Conservation (phyloP, 2,113 vertebrate species). For the Tylochromis polylepis region DNA sequence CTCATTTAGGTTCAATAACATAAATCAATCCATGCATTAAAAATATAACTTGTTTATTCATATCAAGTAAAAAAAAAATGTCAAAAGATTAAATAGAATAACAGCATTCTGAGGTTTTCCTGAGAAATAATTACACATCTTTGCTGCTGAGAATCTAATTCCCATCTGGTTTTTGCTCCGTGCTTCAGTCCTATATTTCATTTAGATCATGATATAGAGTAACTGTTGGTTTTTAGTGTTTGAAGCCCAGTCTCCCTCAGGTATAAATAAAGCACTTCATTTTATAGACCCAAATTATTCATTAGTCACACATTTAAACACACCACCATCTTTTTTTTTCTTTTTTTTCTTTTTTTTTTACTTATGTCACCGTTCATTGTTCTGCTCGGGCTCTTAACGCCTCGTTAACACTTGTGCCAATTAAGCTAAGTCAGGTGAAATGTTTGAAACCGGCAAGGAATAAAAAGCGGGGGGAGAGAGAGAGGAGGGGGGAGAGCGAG, state of each 20-base stretch:
- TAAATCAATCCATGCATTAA: background rate
- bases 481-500: background rate
- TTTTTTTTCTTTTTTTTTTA: background rate
- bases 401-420: slow-evolving; percentile 39
- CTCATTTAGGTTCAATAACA: background rate
- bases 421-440: slow-evolving; percentile 27
- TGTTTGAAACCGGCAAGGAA: background rate
- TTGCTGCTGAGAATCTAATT: background rate
- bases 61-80: background rate
- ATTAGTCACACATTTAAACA: slow-evolving; percentile 23
- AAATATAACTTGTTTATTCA: background rate
- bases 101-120: background rate
- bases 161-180: background rate
- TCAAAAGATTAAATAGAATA: background rate
- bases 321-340: background rate
- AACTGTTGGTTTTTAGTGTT: background rate
- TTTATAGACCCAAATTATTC: slow-evolving; percentile 21
- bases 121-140: background rate
- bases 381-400: slow-evolving; percentile 14
- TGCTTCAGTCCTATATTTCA: background rate
- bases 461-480: background rate
- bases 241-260: background rate
- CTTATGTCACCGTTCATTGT: slow-evolving; percentile 20
- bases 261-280: background rate
- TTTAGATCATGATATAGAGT: background rate